A percentile compares a stretch with the other conserved stretches of the same genome.
phyloP scores from a whole-genome alignment of 2,113 vertebrate genomes.

The Eptesicus fuscus region DNA sequence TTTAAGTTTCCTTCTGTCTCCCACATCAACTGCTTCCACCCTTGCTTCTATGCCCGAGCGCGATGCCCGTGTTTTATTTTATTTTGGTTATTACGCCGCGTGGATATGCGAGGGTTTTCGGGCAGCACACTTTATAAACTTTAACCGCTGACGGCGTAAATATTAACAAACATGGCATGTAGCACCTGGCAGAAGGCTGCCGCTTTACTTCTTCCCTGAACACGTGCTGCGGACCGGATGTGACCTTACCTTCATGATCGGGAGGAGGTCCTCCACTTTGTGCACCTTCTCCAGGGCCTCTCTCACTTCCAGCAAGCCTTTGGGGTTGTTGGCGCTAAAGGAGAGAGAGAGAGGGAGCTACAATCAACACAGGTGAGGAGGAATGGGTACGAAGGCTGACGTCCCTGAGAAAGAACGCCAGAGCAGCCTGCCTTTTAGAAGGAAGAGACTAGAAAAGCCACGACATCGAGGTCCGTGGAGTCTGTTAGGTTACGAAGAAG shows the following conservation, averaged over 20 bases:
- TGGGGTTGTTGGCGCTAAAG: slow-evolving; percentile 84
- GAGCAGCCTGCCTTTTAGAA: neutral
- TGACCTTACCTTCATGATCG: slow-evolving; percentile 97
- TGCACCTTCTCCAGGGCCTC: slow-evolving; percentile 96
- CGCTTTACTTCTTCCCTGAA: neutral
- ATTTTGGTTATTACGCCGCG: neutral
- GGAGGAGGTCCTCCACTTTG: slow-evolving; percentile 97
- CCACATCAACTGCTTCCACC: neutral
- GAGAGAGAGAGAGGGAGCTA: neutral
- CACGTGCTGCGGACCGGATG: neutral
- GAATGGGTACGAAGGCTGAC: neutral
- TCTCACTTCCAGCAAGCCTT: slow-evolving; percentile 91
- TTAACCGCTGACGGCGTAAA: neutral
- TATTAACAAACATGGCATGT: neutral
- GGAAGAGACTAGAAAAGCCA: neutral
- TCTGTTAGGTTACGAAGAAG: neutral
- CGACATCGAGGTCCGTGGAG: neutral
- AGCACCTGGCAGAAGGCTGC: neutral
- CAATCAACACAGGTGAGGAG: neutral
- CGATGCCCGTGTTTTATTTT: neutral
- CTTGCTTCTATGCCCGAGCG: neutral
- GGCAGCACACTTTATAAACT: neutral
- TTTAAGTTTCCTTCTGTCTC: neutral
- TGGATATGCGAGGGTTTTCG: neutral
- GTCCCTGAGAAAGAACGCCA: neutral